These are phyloP conservation scores for Meles meles DNA, from an alignment of 2,113 vertebrate genomes.

Conservation along the genomic window DNA sequence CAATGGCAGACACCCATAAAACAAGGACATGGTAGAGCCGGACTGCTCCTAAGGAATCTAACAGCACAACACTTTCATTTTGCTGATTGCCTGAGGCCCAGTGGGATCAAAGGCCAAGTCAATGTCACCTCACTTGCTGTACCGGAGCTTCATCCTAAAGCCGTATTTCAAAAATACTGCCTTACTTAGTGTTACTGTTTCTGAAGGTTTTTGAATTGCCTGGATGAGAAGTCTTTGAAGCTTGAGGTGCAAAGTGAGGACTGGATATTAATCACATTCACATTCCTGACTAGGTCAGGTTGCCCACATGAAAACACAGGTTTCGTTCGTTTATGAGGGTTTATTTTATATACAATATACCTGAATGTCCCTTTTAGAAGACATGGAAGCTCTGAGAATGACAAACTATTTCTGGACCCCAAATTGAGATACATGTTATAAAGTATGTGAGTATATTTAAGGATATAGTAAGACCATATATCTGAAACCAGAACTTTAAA, in stretches of 20 bases:
- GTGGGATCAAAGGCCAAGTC: background rate
- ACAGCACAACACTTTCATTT: background rate
- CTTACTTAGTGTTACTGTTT: background rate
- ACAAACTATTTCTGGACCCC: background rate
- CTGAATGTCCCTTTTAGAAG: background rate
- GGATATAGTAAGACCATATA: background rate
- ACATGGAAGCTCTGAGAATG: background rate
- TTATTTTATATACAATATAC: background rate
- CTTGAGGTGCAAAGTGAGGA: background rate
- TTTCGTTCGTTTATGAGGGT: background rate
- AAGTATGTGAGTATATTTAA: background rate
- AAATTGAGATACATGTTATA: background rate
- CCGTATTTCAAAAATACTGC: background rate
- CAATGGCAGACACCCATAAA: background rate
- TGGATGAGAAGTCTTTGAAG: background rate
- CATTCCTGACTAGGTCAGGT: background rate
- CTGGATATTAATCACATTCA: background rate
- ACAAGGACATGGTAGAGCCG: background rate
- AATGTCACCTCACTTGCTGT: background rate
- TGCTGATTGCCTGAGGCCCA: background rate
- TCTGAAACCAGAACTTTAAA: background rate
- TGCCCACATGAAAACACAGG: background rate
- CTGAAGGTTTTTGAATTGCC: background rate
- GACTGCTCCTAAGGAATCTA: background rate
- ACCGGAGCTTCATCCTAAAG: background rate